Evolutionary conservation across 2,113 vertebrate species (phyloP).

Genomic region (Hippocampus zosterae): DNA sequence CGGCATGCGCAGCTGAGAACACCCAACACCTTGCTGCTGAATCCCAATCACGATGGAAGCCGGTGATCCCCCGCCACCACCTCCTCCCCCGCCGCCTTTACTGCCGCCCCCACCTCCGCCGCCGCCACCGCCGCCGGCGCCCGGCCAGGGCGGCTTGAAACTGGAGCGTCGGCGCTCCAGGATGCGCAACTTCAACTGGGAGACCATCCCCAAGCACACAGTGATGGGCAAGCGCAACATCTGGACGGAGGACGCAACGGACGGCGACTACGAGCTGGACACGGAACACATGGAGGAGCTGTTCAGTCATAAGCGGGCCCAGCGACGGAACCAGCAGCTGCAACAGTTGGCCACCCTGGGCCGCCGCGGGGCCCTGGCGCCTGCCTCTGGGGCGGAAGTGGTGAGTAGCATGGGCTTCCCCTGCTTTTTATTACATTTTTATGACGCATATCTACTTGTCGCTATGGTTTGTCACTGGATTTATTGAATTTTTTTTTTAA

Average conservation of each 20-base stretch:
- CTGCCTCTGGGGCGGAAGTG: slow-evolving; percentile 46
- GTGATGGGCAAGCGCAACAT: slow-evolving; percentile 75
- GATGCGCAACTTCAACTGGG: slow-evolving; percentile 81
- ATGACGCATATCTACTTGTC: too few relatives aligned
- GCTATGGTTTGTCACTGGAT: too few relatives aligned
- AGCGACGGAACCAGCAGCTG: slow-evolving; percentile 25
- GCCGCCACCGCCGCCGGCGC: slow-evolving; percentile 36
- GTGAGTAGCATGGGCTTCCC: slow-evolving; percentile 47
- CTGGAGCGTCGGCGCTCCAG: slow-evolving; percentile 43
- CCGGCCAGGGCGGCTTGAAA: slow-evolving; percentile 2
- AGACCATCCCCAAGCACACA: slow-evolving; percentile 71
- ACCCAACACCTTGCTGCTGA: slow-evolving; percentile 11
- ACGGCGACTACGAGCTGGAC: slow-evolving; percentile 70
- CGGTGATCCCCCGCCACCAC: slow-evolving; percentile 29
- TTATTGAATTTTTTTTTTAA: too few relatives aligned
- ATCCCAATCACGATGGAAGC: slow-evolving; percentile 45
- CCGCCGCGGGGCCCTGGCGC: too few relatives aligned
- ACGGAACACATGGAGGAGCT: slow-evolving; percentile 76
- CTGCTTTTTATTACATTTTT: too few relatives aligned
- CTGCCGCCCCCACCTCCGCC: slow-evolving; percentile 41
- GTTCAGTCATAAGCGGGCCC: slow-evolving; percentile 67
- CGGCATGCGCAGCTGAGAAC: not conserved
- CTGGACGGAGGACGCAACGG: slow-evolving; percentile 69
- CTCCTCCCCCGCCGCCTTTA: slow-evolving; percentile 1
- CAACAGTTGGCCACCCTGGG: slow-evolving; percentile 34